Evolutionary conservation across 2,888 invertebrate species (phyloP), one percentile per base, ranked within the genome.

Genomic region (Tenthredo notha): DNA sequence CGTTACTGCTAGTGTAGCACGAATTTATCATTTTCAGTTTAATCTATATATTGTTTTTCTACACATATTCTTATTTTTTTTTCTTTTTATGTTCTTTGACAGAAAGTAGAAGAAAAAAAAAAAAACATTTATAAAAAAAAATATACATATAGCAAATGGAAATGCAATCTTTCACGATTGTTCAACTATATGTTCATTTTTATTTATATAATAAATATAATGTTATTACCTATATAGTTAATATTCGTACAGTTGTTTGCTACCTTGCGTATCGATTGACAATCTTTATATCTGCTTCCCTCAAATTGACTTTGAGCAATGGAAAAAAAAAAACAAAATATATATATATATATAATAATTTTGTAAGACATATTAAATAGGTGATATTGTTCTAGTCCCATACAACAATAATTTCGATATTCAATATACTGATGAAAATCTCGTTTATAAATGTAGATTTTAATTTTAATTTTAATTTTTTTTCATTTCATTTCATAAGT

Each of bases 121-220:
- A 12, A 50, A 50, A 33, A 33, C 1, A 33, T 2, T 33, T 2
- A 33, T 33, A 33, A 33, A 33, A 33, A 2, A 33, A 33, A 33
- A 33, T 33, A n/a, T n/a, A n/a, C n/a, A n/a, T 29, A 74, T 15
- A 21, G 37, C 33, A 21, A 33, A 50, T 37, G 47, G 58, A 10
- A 47, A 40, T 84, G 78, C 37, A 70, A n/a, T 61, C 61, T 61
- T 9, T n/a, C 29, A 37, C 37, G 33, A 61, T 61, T 61, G 25
- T 61, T 70, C 33, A 70, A 37, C 70, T 70, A 37, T n/a, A 70
- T 37, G 18, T 37, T 33, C 70, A 70, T 18, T 37, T 70, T 70
- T 33, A 70, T 70, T 70, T 21, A 54, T 54, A 54, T 54, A 61
- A 61, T 61, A 61, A 61, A 61, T 61, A 61, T 61, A 61, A 61